A percentile compares a stretch with the other conserved stretches of the same genome.
Evolutionary conservation across 2,113 vertebrate species (phyloP).

Genomic region (Gymnorhina tibicen): DNA sequence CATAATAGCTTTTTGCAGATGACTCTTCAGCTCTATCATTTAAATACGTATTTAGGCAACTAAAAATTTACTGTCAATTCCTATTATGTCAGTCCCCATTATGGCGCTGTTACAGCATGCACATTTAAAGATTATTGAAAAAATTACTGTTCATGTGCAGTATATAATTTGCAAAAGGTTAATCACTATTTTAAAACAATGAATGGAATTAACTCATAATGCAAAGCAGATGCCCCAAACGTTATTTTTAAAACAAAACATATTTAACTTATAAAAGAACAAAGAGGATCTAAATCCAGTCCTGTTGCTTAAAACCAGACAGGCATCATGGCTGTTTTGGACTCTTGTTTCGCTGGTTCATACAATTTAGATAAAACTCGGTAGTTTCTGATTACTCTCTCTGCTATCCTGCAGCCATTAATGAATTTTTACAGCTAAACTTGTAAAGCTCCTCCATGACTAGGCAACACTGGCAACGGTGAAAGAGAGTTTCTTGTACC

Average conservation of each 20-base stretch:
- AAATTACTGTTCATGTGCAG: constrained; percentile 36
- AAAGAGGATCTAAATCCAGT: constrained; percentile 5
- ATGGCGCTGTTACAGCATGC: constrained; percentile 46
- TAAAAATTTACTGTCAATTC: constrained; percentile 63
- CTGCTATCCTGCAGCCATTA: background rate
- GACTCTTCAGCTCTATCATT: constrained; percentile 24
- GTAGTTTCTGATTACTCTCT: background rate
- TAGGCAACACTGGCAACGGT: background rate
- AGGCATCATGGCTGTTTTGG: background rate
- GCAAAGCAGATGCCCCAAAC: constrained; percentile 38
- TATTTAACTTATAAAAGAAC: constrained; percentile 46
- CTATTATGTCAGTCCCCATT: constrained; percentile 52
- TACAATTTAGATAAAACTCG: constrained; percentile 6
- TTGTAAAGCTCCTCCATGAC: background rate
- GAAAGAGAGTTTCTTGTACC: constrained; percentile 32
- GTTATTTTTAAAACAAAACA: constrained; percentile 54
- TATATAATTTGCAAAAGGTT: constrained; percentile 57
- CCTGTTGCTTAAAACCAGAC: constrained; percentile 7
- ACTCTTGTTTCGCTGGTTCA: background rate
- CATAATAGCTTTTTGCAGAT: constrained; percentile 51
- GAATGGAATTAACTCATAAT: constrained; percentile 52
- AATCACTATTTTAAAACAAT: constrained; percentile 56
- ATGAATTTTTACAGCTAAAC: constrained; percentile 3
- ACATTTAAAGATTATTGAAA: constrained; percentile 58
- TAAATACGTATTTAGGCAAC: constrained; percentile 47